Evolutionary conservation across 1,140 invertebrate genomes (phyloP), one percentile per base, ranked within the genome.

Genomic region (Sinonovacula constricta): DNA sequence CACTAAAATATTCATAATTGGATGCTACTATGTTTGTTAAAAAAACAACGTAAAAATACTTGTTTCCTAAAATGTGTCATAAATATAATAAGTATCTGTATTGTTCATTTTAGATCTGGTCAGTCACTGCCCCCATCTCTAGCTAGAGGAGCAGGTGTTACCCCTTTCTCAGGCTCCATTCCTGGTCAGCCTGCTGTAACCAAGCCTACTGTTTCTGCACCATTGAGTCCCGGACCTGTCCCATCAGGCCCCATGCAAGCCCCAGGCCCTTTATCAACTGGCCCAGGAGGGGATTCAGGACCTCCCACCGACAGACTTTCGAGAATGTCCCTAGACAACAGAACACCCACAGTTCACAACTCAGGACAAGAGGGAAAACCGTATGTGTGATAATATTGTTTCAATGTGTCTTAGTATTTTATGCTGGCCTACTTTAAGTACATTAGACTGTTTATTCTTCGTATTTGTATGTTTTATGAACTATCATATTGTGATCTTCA

Each of bases 301-400:
- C 79, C 81, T 1, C 79, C 65, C 3, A 81, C 57, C 12, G 78
- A 66, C 24, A 54, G 79, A 34, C 66, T 85, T 34, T 63, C 57
- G 22, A 54, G 67, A 10, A 81, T 85, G 81, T 63, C 81, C 12
- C 24, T 67, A 67, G 71, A 80, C 14, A 60, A 39, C n/a, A 65
- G 57, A 51, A 33, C 30, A 51, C 51, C 59, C 5, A 30, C 36
- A 34, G 79, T 85, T 15, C 71, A 75, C 31, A 72, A 36, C 36
- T 39, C 67, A 1, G 83, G 83, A 28, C 34, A 53, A 31, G 76
- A 69, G 49, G 83, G 83, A 30, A 76, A 81, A 54, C 45, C 28
- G 83, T 85, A 74, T 74, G 76, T 68, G n/a, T n/a, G n/a, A n/a
- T n/a, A n/a, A n/a, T n/a, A n/a, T n/a, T n/a, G n/a, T n/a, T n/a